Evolutionary conservation across 1,140 invertebrate species (phyloP), one percentile per base, ranked within the genome.

Genomic region (Phymastichus coffea): DNA sequence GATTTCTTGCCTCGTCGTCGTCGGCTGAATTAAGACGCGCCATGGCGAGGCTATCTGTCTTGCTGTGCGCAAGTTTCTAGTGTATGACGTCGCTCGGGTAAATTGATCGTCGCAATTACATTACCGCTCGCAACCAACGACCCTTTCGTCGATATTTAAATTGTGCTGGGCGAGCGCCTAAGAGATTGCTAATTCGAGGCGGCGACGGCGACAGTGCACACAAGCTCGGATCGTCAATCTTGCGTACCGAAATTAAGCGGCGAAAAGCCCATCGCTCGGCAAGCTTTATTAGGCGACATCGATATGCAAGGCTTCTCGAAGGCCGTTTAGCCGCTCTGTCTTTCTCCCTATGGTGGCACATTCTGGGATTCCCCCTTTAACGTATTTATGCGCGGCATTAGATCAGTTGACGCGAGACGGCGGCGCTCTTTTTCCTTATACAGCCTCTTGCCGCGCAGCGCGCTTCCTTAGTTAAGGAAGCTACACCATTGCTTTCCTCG

Each of bases 401-500:
- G 61, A 60, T 62, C 63, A 63, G 35, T 22, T 48, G 30, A 35
- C 4, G 25, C 19, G 48, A 46, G 37, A n/a, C n/a, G 9, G 30
- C 48, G 25, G 25, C 66, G n/a, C n/a, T n/a, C n/a, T n/a, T n/a
- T 53, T 44, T 26, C 59, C 55, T 59, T 41, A 64, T 58, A 62
- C 53, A 52, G 61, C 37, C 43, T 59, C 48, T 41, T 38, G 55
- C 17, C 47, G 17, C 59, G 38, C 33, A 28, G 35, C 47, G 22
- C 33, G 15, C 41, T 41, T 56, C 44, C 46, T 49, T 46, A 54
- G 57, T 54, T 60, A 60, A 60, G 51, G 51, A 54, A 60, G 52
- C 44, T 47, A 33, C 55, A 54, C 66, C 67, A 68, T 70, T 64
- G 67, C 63, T 70, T 70, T 68, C 65, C 70, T 74, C 71, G 69